Evolutionary conservation across 2,888 invertebrate genomes (phyloP).

Genomic region (Epicampocera succincta): DNA sequence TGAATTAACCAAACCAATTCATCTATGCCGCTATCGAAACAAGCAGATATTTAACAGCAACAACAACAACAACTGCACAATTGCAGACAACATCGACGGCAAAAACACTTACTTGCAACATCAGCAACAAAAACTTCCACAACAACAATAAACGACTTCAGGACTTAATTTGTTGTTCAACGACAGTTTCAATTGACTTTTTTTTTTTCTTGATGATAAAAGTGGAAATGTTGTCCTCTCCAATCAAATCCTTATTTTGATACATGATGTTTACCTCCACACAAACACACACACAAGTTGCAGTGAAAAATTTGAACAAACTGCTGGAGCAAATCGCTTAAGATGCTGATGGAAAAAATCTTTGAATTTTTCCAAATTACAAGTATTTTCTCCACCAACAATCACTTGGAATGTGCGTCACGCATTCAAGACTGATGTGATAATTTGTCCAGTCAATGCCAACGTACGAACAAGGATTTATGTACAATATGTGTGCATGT

Average conservation of each 20-base stretch:
- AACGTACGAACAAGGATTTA: neutral
- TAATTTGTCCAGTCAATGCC: conserved; percentile 74
- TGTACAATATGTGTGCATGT: too few relatives aligned
- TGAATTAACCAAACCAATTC: conserved; percentile 40
- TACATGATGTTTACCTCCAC: conserved; percentile 9
- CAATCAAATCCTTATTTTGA: conserved; percentile 34
- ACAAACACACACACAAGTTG: neutral
- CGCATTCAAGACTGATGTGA: conserved; percentile 78
- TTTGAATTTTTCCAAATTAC: conserved; percentile 52
- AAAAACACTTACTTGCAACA: conserved; percentile 22
- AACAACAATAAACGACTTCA: conserved; percentile 39
- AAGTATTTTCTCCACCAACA: conserved; percentile 22
- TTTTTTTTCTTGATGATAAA: too few relatives aligned
- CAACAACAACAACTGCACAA: neutral
- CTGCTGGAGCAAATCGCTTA: conserved; percentile 6
- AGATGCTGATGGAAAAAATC: conserved; percentile 35
- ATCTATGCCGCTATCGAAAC: conserved; percentile 25
- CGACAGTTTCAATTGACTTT: conserved; percentile 60
- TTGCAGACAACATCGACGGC: conserved; percentile 1
- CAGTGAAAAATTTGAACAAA: conserved; percentile 11
- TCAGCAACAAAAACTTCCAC: conserved; percentile 19
- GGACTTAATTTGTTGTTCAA: conserved; percentile 62
- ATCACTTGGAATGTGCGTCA: conserved; percentile 71
- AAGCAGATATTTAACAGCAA: conserved; percentile 29
- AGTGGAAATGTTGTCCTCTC: conserved; percentile 19